A percentile compares a stretch with the other conserved stretches of the same genome.
Evolutionary conservation across 2,888 invertebrate species (phyloP).

Genomic region (Ectemnius lituratus): DNA sequence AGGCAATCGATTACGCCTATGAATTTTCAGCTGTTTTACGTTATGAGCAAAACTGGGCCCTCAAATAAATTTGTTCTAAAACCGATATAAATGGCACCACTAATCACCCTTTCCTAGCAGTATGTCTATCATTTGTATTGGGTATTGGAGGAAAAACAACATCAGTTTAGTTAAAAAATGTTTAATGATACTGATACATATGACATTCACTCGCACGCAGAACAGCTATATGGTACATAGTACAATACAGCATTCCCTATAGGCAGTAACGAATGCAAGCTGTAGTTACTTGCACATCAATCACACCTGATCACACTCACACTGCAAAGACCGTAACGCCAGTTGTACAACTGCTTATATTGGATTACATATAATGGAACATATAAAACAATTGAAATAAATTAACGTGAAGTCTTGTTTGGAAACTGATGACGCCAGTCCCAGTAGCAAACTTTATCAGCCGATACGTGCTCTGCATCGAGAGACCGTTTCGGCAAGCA

Average conservation of each 20-base stretch:
- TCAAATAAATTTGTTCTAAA: conserved; percentile 54
- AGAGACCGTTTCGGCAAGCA: conserved; percentile 46
- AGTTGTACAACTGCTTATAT: conserved; percentile 59
- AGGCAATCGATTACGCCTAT: conserved; percentile 52
- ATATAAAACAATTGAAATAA: conserved; percentile 75
- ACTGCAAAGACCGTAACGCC: conserved; percentile 48
- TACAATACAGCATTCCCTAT: conserved; percentile 66
- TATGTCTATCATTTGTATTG: not conserved
- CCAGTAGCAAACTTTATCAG: conserved; percentile 42
- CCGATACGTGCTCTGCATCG: conserved; percentile 9
- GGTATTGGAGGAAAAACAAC: not conserved
- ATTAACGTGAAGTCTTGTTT: conserved; percentile 66
- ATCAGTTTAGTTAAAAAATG: conserved; percentile 70
- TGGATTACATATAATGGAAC: conserved; percentile 66
- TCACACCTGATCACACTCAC: conserved; percentile 50
- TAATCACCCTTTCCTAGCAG: not conserved
- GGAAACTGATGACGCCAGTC: conserved; percentile 48
- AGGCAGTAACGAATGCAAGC: conserved; percentile 49
- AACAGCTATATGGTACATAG: conserved; percentile 70
- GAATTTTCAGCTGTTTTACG: conserved; percentile 63
- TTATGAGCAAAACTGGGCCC: conserved; percentile 62
- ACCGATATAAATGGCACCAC: not conserved
- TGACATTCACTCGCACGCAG: conserved; percentile 65
- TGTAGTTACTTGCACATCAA: conserved; percentile 41
- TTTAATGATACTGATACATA: conserved; percentile 71